Conservation (phyloP, 2,797 vertebrate genomes). For the Peromyscus melanophrys region DNA sequence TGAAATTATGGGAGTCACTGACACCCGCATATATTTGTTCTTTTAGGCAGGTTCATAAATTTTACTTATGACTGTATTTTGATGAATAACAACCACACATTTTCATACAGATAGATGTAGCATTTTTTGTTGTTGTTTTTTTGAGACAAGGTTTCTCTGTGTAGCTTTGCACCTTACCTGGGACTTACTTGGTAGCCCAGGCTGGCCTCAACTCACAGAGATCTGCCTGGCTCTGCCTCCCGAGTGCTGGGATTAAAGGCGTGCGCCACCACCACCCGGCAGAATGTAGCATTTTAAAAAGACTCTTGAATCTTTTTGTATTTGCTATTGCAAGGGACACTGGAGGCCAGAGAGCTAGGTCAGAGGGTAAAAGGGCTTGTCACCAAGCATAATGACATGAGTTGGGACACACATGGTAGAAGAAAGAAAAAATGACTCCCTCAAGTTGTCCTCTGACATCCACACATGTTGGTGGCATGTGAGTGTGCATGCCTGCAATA, state of each 20-base stretch:
- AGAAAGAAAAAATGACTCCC: too few species aligned
- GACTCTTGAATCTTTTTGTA: not conserved
- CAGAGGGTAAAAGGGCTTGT: not conserved
- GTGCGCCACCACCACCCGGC: too few species aligned
- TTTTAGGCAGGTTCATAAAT: constrained; percentile 22
- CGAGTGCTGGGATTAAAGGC: too few species aligned
- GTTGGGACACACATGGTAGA: not conserved
- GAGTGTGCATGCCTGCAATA: rapidly evolving
- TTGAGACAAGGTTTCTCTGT: too few species aligned
- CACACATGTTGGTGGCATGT: not conserved
- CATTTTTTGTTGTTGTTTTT: not conserved
- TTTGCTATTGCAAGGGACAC: constrained; percentile 14
- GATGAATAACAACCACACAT: not conserved
- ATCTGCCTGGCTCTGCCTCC: too few species aligned
- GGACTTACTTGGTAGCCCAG: too few species aligned
- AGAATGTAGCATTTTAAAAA: not conserved
- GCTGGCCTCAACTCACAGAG: too few species aligned
- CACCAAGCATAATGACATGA: not conserved
- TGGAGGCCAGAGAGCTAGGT: not conserved
- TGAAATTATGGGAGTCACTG: not conserved
- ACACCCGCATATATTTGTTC: not conserved
- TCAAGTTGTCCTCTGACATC: not conserved
- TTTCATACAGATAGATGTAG: not conserved
- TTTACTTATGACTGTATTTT: constrained; percentile 5
- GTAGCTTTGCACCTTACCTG: too few species aligned